Conservation (phyloP, 2,888 invertebrate species). For the Brenthis daphne region DNA sequence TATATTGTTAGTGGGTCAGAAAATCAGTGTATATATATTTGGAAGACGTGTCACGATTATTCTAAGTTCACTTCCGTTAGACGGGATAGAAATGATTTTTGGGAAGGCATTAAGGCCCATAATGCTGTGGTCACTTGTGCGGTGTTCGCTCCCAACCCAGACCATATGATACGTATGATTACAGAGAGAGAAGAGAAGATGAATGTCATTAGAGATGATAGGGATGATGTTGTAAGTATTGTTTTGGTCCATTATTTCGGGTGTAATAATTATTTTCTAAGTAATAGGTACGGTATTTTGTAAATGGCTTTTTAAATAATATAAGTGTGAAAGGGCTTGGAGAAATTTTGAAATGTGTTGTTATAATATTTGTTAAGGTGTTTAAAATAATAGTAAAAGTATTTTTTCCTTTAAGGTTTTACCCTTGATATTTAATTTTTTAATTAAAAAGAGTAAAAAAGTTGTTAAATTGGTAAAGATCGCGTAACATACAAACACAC, state of each 20-base stretch:
- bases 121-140: conserved; percentile 98
- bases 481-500: too few species aligned
- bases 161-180: conserved; percentile 90
- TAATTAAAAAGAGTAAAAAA: too few species aligned
- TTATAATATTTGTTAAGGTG: too few species aligned
- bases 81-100: conserved; percentile 97
- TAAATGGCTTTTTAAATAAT: too few species aligned
- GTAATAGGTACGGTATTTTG: too few species aligned
- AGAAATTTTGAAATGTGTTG: too few species aligned
- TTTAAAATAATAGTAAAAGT: too few species aligned
- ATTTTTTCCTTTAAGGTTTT: too few species aligned
- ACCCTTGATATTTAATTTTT: too few species aligned
- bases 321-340: too few species aligned
- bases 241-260: background rate
- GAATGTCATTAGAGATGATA: conserved; percentile 52
- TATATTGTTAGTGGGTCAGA: conserved; percentile 99
- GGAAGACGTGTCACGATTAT: conserved; percentile 98
- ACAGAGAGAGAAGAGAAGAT: conserved; percentile 78
- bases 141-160: conserved; percentile 98
- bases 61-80: conserved; percentile 95
- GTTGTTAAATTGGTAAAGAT: too few species aligned
- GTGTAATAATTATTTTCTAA: too few species aligned
- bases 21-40: conserved; percentile 98
- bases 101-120: conserved; percentile 95
- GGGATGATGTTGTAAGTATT: conserved; percentile 64